A percentile compares a stretch with the other conserved stretches of the same genome.
These are phyloP conservation scores for Elaeidobius kamerunicus DNA, from an alignment of 2,888 invertebrate species.

Conservation along the genomic window DNA sequence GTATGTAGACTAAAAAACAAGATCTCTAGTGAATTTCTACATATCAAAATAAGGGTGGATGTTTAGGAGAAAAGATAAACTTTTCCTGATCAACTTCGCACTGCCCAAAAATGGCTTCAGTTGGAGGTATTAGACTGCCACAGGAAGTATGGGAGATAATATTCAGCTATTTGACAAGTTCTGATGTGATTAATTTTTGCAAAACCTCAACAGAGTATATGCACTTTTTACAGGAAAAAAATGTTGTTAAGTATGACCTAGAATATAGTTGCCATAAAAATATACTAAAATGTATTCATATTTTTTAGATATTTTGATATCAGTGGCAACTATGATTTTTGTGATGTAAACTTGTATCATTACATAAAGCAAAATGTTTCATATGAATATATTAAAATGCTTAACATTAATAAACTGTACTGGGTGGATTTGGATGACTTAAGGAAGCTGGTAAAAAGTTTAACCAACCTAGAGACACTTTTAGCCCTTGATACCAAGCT, in stretches of 20 bases:
- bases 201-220: slow-evolving; percentile 15
- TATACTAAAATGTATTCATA: neutral
- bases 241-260: slow-evolving; percentile 21
- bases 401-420: slow-evolving; percentile 29
- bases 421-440: slow-evolving; percentile 25
- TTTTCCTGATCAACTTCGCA: no score
- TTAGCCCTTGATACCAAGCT: slow-evolving; percentile 27
- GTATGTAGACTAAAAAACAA: no score
- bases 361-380: slow-evolving; percentile 21
- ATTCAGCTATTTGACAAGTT: slow-evolving; percentile 19
- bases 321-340: slow-evolving; percentile 19
- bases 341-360: slow-evolving; percentile 10
- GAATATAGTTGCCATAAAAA: neutral
- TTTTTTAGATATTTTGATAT: slow-evolving; percentile 26
- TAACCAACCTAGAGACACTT: slow-evolving; percentile 25
- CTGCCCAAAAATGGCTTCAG: slow-evolving; percentile 17
- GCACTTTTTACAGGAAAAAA: slow-evolving; percentile 19
- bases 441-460: slow-evolving; percentile 21
- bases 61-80: no score
- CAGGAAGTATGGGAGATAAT: slow-evolving; percentile 27
- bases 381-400: slow-evolving; percentile 20
- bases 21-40: no score
- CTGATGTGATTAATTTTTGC: slow-evolving; percentile 29
- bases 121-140: slow-evolving; percentile 16
- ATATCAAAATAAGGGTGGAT: no score